These are phyloP conservation scores for Gymnorhina tibicen DNA, from an alignment of 2,113 vertebrate genomes.

Conservation along the genomic window DNA sequence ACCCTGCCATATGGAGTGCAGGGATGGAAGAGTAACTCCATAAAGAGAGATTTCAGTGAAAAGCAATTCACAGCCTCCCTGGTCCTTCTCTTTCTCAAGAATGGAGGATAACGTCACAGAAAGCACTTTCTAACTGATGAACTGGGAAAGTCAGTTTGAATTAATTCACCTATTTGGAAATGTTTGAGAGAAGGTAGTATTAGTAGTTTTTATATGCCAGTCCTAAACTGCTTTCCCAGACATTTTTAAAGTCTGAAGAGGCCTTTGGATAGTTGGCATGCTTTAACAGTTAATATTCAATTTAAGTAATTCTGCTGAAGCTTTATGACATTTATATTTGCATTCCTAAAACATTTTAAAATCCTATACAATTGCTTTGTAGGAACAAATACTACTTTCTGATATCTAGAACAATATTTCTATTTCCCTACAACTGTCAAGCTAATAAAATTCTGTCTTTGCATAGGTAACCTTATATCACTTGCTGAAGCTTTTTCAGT, in stretches of 20 bases:
- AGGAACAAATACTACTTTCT: neutral
- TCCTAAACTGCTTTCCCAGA: neutral
- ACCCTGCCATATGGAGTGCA: neutral
- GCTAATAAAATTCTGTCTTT: conserved; percentile 16
- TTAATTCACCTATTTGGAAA: neutral
- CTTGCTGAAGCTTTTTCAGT: conserved; percentile 95
- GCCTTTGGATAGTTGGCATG: neutral
- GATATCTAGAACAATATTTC: neutral
- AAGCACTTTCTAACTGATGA: neutral
- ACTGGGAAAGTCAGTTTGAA: neutral
- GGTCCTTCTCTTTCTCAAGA: neutral
- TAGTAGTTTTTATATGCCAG: neutral
- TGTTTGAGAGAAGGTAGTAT: neutral
- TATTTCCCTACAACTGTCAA: neutral
- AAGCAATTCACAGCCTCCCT: fast-evolving
- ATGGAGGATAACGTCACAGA: neutral
- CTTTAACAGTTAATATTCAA: neutral
- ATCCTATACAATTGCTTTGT: neutral
- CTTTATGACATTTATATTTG: neutral
- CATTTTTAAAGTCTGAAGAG: neutral
- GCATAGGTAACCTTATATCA: conserved; percentile 94
- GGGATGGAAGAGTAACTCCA: neutral
- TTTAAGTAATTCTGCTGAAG: neutral
- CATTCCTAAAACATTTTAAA: neutral
- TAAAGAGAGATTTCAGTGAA: neutral